Conservation (phyloP, 2,888 invertebrate genomes). For the Digitonthophagus gazella region DNA sequence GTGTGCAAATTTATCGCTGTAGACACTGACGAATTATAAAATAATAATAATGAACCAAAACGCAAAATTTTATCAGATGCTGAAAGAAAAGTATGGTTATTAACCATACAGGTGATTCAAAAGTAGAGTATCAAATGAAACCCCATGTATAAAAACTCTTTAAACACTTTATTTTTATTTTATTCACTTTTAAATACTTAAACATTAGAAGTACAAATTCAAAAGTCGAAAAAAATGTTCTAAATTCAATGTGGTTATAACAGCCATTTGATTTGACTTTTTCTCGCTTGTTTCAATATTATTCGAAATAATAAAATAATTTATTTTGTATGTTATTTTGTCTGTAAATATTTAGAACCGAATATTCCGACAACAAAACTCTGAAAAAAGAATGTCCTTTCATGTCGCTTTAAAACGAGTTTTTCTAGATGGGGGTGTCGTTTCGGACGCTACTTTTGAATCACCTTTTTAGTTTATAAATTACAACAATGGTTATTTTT, state of each 20-base stretch:
- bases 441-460: background rate
- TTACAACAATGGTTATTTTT: background rate
- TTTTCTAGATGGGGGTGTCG: background rate
- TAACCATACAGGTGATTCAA: background rate
- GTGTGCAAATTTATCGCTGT: background rate
- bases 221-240: no score
- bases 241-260: no score
- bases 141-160: background rate
- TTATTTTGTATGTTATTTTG: background rate
- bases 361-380: background rate
- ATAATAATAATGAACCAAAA: background rate
- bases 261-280: background rate
- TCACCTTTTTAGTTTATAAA: background rate
- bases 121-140: background rate
- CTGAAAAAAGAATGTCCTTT: background rate
- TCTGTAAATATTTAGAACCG: background rate
- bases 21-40: background rate
- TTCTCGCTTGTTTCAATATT: background rate
- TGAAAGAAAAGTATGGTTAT: background rate
- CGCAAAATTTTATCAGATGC: background rate
- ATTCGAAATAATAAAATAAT: background rate
- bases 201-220: no score
- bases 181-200: background rate
- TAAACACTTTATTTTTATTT: background rate
- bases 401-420: background rate